phyloP scores from a whole-genome alignment of 2,888 invertebrate species.

The Escarpia spicata region DNA sequence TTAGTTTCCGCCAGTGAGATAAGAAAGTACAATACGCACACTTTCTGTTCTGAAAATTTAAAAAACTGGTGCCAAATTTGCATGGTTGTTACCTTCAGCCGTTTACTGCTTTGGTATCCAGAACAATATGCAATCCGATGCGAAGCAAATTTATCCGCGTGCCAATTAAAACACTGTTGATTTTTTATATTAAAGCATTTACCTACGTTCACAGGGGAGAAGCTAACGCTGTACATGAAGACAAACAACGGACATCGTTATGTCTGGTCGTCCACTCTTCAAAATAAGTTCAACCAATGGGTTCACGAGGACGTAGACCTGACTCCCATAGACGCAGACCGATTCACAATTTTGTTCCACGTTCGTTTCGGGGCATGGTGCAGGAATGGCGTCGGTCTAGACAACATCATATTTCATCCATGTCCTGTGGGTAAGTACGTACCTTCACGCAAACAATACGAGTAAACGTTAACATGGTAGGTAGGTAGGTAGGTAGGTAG shows the following conservation, averaged over 20 bases:
- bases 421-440: neutral
- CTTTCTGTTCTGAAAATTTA: too few species aligned
- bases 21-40: too few species aligned
- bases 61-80: too few species aligned
- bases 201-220: neutral
- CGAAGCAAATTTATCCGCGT: too few species aligned
- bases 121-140: too few species aligned
- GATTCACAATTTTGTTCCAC: neutral
- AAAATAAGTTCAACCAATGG: neutral
- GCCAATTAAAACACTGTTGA: too few species aligned
- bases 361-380: neutral
- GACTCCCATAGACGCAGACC: neutral
- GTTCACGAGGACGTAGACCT: constrained; percentile 1
- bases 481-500: too few species aligned
- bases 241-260: neutral
- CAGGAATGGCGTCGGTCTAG: neutral
- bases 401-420: neutral
- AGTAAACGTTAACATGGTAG: neutral
- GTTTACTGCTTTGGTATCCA: too few species aligned
- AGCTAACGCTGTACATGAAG: neutral
- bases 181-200: neutral
- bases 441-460: neutral
- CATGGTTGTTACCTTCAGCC: too few species aligned
- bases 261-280: neutral
- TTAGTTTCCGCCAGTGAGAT: too few species aligned